A percentile compares a stretch with the other conserved stretches of the same genome.
Evolutionary conservation across 64 coral and sea anemone species (phyloP).

Genomic region (Pocillopora verrucosa): DNA sequence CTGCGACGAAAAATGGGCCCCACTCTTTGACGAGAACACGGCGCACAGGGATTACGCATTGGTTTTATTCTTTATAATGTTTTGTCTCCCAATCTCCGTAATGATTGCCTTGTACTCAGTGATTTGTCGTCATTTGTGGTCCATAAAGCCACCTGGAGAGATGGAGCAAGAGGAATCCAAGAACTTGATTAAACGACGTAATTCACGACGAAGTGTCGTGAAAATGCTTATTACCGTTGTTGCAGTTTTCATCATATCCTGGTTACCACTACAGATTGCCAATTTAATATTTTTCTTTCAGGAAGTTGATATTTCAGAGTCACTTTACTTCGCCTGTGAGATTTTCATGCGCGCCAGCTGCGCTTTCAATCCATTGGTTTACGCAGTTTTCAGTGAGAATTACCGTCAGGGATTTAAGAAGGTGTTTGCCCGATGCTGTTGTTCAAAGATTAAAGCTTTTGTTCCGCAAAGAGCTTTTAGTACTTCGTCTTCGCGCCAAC

Average conservation of each 20-base stretch:
- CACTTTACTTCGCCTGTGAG: slow-evolving; percentile 41
- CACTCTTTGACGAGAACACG: slow-evolving; percentile 34
- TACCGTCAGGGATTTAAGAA: slow-evolving; percentile 63
- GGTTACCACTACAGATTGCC: slow-evolving; percentile 45
- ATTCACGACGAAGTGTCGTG: slow-evolving; percentile 56
- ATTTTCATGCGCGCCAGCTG: slow-evolving; percentile 59
- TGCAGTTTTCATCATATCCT: slow-evolving; percentile 43
- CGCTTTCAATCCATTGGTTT: slow-evolving; percentile 48
- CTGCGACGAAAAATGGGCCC: slow-evolving; percentile 47
- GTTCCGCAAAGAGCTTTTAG: neutral
- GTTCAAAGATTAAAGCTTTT: neutral
- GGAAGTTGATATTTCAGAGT: neutral
- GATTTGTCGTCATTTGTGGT: slow-evolving; percentile 49
- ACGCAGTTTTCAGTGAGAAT: slow-evolving; percentile 61
- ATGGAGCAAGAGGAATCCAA: slow-evolving; percentile 8
- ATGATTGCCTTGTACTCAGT: slow-evolving; percentile 55
- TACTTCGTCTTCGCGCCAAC: slow-evolving; percentile 20
- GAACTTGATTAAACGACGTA: neutral
- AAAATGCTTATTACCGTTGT: slow-evolving; percentile 68
- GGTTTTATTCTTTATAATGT: slow-evolving; percentile 22
- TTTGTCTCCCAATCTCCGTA: slow-evolving; percentile 37
- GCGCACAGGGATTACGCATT: slow-evolving; percentile 30
- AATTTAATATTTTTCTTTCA: slow-evolving; percentile 29
- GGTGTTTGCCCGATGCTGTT: slow-evolving; percentile 22
- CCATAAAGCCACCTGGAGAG: slow-evolving; percentile 45